Conservation (phyloP, 2,888 invertebrate species). For the Pristionchus mayeri region DNA sequence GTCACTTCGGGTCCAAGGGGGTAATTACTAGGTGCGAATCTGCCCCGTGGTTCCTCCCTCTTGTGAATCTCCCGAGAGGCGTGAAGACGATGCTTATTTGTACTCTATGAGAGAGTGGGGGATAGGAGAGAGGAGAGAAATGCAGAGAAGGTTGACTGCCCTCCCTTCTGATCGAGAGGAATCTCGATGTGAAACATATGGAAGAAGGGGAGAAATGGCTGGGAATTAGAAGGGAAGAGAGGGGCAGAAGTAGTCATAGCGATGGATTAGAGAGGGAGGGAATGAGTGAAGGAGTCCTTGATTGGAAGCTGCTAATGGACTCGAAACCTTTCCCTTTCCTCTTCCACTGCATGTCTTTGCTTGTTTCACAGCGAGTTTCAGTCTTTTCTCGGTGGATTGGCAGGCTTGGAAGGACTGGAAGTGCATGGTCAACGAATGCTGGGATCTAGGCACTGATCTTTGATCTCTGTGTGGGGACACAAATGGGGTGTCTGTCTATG, state of each 20-base stretch:
- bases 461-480: constrained; percentile 16
- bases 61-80: background rate
- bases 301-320: constrained; percentile 34
- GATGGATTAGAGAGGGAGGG: constrained; percentile 24
- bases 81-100: constrained; percentile 29
- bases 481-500: background rate
- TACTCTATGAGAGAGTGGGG: background rate
- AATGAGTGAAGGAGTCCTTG: background rate
- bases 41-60: background rate
- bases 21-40: constrained; percentile 27
- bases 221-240: constrained; percentile 39
- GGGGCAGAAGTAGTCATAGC: constrained; percentile 37
- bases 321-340: background rate
- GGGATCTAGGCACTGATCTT: constrained; percentile 35
- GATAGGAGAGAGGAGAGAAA: background rate
- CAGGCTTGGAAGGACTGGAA: constrained; percentile 46
- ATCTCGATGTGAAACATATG: constrained; percentile 26
- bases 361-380: background rate
- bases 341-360: background rate
- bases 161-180: background rate
- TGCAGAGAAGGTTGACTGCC: background rate
- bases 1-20: background rate
- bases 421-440: constrained; percentile 48
- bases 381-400: constrained; percentile 39
- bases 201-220: constrained; percentile 2